phyloP scores from a whole-genome alignment of 2,113 vertebrate species.

The Saguinus imperator region DNA sequence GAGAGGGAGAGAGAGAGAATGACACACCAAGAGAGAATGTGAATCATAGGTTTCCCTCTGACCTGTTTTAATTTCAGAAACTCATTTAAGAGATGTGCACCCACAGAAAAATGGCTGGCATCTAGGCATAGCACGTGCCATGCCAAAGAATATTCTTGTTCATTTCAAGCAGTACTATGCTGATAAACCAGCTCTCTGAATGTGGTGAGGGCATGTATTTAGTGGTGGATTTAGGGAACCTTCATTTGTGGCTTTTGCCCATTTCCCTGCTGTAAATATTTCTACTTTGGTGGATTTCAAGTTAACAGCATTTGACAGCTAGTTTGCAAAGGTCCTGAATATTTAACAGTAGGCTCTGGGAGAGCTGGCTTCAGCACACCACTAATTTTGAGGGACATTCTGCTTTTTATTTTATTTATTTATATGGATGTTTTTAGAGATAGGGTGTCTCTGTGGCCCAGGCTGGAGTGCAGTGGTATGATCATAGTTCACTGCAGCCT shows the following conservation, averaged over 20 bases:
- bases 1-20: neutral
- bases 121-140: too few relatives aligned
- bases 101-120: neutral
- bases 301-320: neutral
- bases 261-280: neutral
- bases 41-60: neutral
- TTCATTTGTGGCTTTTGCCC: neutral
- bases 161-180: too few relatives aligned
- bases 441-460: too few relatives aligned
- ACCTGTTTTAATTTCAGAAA: neutral
- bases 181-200: rapidly evolving
- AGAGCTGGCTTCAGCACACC: neutral
- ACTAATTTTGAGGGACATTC: neutral
- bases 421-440: too few relatives aligned
- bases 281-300: neutral
- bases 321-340: neutral
- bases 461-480: too few relatives aligned
- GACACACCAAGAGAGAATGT: neutral
- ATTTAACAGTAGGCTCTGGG: too few relatives aligned
- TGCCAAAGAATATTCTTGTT: neutral
- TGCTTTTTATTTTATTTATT: neutral
- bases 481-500: too few relatives aligned
- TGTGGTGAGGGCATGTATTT: neutral
- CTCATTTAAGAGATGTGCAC: neutral
- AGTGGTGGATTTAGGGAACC: rapidly evolving